phyloP scores from a whole-genome alignment of 2,113 vertebrate genomes.

The Alligator sinensis region DNA sequence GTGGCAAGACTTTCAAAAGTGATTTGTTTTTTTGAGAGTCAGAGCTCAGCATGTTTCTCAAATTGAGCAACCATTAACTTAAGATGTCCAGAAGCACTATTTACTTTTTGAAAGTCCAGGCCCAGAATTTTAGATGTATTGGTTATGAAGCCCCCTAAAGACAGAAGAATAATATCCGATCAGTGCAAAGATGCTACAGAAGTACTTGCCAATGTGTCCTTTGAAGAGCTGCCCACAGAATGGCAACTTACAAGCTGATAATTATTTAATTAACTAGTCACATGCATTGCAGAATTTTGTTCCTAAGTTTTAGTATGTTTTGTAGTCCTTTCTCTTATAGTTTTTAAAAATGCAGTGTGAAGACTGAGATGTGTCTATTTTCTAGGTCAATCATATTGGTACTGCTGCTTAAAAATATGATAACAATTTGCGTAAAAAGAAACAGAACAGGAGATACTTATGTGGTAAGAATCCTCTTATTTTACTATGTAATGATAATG shows the following conservation, averaged over 20 bases:
- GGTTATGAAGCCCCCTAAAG: slow-evolving; percentile 54
- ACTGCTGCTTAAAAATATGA: background rate
- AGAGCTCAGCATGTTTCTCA: background rate
- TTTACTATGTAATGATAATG: slow-evolving; percentile 46
- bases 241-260: slow-evolving; percentile 58
- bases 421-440: slow-evolving; percentile 5
- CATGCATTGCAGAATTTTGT: slow-evolving; percentile 42
- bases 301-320: slow-evolving; percentile 57
- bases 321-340: slow-evolving; percentile 58
- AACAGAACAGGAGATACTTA: slow-evolving; percentile 16
- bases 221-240: slow-evolving; percentile 50
- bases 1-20: slow-evolving; percentile 52
- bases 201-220: slow-evolving; percentile 55
- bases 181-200: background rate
- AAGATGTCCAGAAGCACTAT: background rate
- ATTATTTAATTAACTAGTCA: background rate
- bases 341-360: slow-evolving; percentile 29
- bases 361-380: background rate
- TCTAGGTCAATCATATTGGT: background rate
- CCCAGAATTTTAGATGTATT: slow-evolving; percentile 39
- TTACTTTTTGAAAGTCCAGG: slow-evolving; percentile 46
- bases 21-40: background rate
- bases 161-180: background rate
- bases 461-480: slow-evolving; percentile 8
- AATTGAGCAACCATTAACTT: background rate